These are phyloP conservation scores for Mellilla xanthometata DNA, from an alignment of 2,888 invertebrate genomes.

Conservation along the genomic window DNA sequence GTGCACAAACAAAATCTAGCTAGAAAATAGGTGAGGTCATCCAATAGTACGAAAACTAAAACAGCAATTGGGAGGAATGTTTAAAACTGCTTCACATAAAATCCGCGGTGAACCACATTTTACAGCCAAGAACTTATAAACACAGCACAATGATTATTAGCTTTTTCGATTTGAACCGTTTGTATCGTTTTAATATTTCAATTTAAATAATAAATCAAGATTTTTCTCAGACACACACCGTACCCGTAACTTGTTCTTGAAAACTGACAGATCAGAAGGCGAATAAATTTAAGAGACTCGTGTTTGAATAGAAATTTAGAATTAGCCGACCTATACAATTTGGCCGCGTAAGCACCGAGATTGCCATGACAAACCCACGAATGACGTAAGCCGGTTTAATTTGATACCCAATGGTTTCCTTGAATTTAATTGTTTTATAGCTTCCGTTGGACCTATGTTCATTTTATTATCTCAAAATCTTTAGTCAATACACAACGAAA, in stretches of 20 bases:
- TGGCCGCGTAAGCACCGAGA: slow-evolving; percentile 44
- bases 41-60: slow-evolving; percentile 26
- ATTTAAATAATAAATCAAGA: slow-evolving; percentile 28
- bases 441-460: slow-evolving; percentile 5
- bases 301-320: neutral
- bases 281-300: slow-evolving; percentile 27
- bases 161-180: neutral
- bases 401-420: slow-evolving; percentile 16
- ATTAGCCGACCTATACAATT: slow-evolving; percentile 35
- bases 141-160: slow-evolving; percentile 45
- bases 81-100: slow-evolving; percentile 2
- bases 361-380: slow-evolving; percentile 47
- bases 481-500: neutral
- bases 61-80: slow-evolving; percentile 11
- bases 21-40: slow-evolving; percentile 56
- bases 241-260: slow-evolving; percentile 50
- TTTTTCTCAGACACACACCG: slow-evolving; percentile 40
- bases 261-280: slow-evolving; percentile 45
- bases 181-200: slow-evolving; percentile 2
- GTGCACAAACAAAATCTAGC: slow-evolving; percentile 9
- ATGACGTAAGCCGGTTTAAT: slow-evolving; percentile 18
- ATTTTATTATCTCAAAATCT: neutral
- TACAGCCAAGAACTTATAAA: slow-evolving; percentile 19
- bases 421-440: slow-evolving; percentile 9
- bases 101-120: slow-evolving; percentile 3